Percentiles rank a stretch among this genome's conserved stretches.
Evolutionary conservation across 1,140 invertebrate genomes (phyloP).

Genomic region (Harpegnathos saltator): DNA sequence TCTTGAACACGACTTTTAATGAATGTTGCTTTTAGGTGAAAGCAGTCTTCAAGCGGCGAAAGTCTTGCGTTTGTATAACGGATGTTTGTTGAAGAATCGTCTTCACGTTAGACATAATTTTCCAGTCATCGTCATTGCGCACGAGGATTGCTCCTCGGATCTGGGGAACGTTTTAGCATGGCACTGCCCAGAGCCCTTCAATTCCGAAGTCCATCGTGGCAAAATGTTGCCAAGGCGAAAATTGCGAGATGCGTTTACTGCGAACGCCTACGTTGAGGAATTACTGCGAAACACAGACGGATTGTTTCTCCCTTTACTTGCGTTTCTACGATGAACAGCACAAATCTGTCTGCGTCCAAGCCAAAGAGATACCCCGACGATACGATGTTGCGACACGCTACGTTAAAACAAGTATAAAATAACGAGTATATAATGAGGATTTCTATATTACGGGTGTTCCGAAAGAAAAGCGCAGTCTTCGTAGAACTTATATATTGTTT

Average conservation of each 20-base stretch:
- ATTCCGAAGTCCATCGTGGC: background rate
- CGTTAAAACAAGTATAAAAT: conserved; percentile 73
- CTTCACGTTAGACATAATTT: background rate
- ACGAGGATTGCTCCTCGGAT: background rate
- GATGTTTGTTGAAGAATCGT: background rate
- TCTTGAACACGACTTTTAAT: conserved; percentile 10
- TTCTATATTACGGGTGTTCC: conserved; percentile 34
- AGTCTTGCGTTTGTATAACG: background rate
- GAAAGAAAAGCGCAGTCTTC: background rate
- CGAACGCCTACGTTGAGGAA: background rate
- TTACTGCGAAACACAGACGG: conserved; percentile 6
- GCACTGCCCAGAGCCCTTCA: conserved; percentile 38
- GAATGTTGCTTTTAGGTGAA: conserved; percentile 10
- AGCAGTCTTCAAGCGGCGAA: background rate
- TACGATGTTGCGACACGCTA: conserved; percentile 80
- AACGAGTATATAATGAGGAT: conserved; percentile 52
- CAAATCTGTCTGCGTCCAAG: conserved; percentile 76
- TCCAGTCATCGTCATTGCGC: background rate
- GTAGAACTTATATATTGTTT: no score
- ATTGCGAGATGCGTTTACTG: background rate
- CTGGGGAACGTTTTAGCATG: conserved; percentile 17
- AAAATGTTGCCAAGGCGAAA: conserved; percentile 8
- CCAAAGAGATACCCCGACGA: conserved; percentile 84
- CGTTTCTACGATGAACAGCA: conserved; percentile 23
- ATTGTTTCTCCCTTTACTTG: conserved; percentile 36